Evolutionary conservation across 2,113 vertebrate species (phyloP).

Genomic region (Perca fluviatilis): DNA sequence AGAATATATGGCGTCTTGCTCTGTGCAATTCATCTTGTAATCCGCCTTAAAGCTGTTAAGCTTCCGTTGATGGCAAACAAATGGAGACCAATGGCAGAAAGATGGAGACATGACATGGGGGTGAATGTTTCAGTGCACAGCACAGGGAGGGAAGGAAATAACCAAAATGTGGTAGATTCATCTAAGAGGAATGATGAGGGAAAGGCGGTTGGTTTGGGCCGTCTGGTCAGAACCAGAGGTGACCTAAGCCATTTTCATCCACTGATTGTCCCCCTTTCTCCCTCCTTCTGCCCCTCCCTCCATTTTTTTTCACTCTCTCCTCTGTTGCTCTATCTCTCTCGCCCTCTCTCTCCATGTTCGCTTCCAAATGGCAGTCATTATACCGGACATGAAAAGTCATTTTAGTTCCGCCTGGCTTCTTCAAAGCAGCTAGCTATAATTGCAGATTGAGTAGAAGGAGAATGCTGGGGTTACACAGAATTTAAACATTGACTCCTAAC

Average conservation of each 20-base stretch:
- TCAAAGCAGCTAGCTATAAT: conserved; percentile 84
- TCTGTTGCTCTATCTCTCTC: conserved; percentile 58
- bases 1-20: conserved; percentile 67
- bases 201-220: conserved; percentile 54
- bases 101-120: conserved; percentile 35
- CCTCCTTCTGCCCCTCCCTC: conserved; percentile 64
- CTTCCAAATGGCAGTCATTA: conserved; percentile 85
- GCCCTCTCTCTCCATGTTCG: conserved; percentile 70
- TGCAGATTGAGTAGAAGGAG: conserved; percentile 78
- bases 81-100: conserved; percentile 63
- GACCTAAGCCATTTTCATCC: conserved; percentile 75
- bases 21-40: conserved; percentile 77
- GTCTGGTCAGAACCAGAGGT: conserved; percentile 76
- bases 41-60: conserved; percentile 77
- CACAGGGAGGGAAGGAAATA: conserved; percentile 22
- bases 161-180: conserved; percentile 41
- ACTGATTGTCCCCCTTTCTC: conserved; percentile 61
- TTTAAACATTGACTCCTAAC: conserved; percentile 79
- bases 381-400: conserved; percentile 84
- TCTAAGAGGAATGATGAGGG: conserved; percentile 44
- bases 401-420: conserved; percentile 86
- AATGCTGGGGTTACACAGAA: conserved; percentile 76
- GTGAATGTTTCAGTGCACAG: conserved; percentile 38
- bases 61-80: conserved; percentile 70
- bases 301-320: conserved; percentile 60